Evolutionary conservation across 2,888 invertebrate species (phyloP).

Genomic region (Rhagonycha fulva): DNA sequence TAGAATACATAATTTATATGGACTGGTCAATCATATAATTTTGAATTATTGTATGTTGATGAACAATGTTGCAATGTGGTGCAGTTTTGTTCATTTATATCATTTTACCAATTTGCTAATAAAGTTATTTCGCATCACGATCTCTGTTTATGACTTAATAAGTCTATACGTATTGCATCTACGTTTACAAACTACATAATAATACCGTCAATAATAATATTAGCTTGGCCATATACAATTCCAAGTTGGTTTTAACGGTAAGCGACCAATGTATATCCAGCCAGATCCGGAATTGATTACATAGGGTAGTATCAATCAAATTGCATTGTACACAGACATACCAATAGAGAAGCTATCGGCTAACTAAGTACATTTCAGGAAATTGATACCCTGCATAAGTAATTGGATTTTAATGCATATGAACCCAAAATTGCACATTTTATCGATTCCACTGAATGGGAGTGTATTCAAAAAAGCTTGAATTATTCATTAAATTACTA

Average conservation of each 20-base stretch:
- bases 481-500: background rate
- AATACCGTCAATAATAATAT: background rate
- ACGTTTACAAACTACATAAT: background rate
- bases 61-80: background rate
- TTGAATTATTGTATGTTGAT: background rate
- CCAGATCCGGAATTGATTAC: constrained; percentile 8
- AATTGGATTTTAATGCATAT: constrained; percentile 9
- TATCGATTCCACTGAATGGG: background rate
- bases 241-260: constrained; percentile 3
- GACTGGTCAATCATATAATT: background rate
- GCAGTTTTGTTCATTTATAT: constrained; percentile 9
- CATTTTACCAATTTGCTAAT: constrained; percentile 8
- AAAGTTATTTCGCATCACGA: constrained; percentile 12
- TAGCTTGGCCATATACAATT: constrained; percentile 5
- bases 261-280: background rate
- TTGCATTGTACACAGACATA: constrained; percentile 6
- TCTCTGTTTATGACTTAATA: constrained; percentile 14
- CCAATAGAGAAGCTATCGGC: background rate
- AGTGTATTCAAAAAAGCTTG: background rate
- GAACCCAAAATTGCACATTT: background rate
- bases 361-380: constrained; percentile 9
- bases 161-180: background rate
- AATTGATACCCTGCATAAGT: constrained; percentile 8
- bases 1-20: background rate
- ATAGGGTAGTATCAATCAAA: constrained; percentile 17